Evolutionary conservation across 2,888 invertebrate species (phyloP).

Genomic region (Pammene aurita): DNA sequence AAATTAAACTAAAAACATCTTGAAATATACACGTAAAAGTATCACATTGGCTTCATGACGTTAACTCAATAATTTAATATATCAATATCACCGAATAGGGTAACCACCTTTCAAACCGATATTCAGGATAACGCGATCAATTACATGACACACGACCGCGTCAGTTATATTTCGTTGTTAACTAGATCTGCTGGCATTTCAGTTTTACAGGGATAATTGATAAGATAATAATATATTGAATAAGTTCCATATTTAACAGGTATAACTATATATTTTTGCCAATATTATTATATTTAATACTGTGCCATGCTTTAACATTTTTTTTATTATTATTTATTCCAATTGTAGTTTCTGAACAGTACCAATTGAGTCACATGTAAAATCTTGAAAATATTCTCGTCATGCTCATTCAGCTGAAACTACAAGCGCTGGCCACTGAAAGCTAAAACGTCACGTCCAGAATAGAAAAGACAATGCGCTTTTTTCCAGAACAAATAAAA

Average conservation of each 20-base stretch:
- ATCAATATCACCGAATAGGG: conserved; percentile 21
- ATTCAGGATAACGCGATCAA: conserved; percentile 12
- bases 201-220: background rate
- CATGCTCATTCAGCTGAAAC: conserved; percentile 11
- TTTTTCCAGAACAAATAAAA: conserved; percentile 36
- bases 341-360: too few relatives aligned
- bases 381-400: background rate
- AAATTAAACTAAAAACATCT: background rate
- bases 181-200: background rate
- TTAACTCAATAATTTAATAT: conserved; percentile 34
- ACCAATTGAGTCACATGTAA: too few relatives aligned
- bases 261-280: too few relatives aligned
- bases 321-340: too few relatives aligned
- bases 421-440: conserved; percentile 1
- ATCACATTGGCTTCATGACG: conserved; percentile 15
- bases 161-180: conserved; percentile 7
- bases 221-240: background rate
- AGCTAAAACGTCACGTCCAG: conserved; percentile 23
- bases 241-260: background rate
- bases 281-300: too few relatives aligned
- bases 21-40: background rate
- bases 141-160: background rate
- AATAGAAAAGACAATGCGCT: conserved; percentile 23
- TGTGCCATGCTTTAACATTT: too few relatives aligned
- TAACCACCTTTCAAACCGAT: background rate